These are phyloP conservation scores for Alethe diademata DNA, from an alignment of 2,113 vertebrate species.

Conservation along the genomic window DNA sequence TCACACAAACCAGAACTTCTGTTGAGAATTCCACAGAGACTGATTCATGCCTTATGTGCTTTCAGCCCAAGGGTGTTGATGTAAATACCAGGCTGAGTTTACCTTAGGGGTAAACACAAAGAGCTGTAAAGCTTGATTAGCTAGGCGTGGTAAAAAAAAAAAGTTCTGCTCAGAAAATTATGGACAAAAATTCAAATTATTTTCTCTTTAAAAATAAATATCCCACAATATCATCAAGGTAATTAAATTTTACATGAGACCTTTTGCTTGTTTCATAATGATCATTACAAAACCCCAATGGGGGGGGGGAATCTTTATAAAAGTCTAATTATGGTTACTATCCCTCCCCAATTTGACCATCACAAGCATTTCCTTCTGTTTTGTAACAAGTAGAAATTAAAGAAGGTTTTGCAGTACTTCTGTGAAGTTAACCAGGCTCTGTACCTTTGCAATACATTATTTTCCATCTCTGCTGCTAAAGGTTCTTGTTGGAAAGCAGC, in stretches of 20 bases:
- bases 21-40: background rate
- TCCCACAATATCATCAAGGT: background rate
- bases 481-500: fast-evolving
- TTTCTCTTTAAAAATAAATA: background rate
- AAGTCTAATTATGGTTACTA: background rate
- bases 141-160: background rate
- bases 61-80: background rate
- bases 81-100: background rate
- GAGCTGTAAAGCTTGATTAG: background rate
- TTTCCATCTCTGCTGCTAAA: background rate
- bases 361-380: background rate
- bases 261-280: no score
- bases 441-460: background rate
- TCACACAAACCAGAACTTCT: background rate
- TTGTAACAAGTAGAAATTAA: background rate
- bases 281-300: background rate
- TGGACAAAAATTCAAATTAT: background rate
- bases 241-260: background rate
- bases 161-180: background rate
- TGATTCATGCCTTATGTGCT: background rate
- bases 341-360: background rate
- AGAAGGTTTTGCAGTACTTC: background rate
- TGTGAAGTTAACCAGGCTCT: background rate
- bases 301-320: background rate
- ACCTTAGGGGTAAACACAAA: background rate